phyloP scores from a whole-genome alignment of 1,140 invertebrate species.

The Drosophila virilis region DNA sequence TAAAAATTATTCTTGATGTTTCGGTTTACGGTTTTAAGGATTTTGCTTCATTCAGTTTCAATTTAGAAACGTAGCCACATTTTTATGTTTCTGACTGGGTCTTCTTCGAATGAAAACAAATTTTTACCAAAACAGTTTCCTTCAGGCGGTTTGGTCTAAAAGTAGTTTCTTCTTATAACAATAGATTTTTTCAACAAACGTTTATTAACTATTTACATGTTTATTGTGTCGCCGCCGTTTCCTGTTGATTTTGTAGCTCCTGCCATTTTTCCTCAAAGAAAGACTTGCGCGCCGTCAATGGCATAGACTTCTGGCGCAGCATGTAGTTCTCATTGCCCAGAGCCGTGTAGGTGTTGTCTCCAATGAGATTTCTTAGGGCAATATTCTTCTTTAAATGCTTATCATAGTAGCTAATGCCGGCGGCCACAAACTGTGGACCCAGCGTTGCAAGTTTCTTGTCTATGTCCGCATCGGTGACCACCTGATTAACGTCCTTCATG shows the following conservation, averaged over 20 bases:
- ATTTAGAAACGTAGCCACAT: too few relatives aligned
- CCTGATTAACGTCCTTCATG: slow-evolving; percentile 87
- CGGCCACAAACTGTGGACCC: slow-evolving; percentile 87
- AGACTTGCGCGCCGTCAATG: slow-evolving; percentile 87
- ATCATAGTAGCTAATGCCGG: slow-evolving; percentile 90
- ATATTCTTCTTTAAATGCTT: slow-evolving; percentile 90
- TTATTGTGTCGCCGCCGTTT: slow-evolving; percentile 21
- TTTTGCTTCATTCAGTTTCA: too few relatives aligned
- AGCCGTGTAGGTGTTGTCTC: slow-evolving; percentile 86
- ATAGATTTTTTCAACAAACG: slow-evolving; percentile 8
- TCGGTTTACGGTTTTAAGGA: too few relatives aligned
- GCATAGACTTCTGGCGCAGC: slow-evolving; percentile 87
- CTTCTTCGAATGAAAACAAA: too few relatives aligned
- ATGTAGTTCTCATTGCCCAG: slow-evolving; percentile 89
- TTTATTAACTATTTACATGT: slow-evolving; percentile 15
- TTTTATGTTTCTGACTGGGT: too few relatives aligned
- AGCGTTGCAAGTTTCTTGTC: slow-evolving; percentile 87
- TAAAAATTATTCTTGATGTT: too few relatives aligned
- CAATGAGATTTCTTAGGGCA: slow-evolving; percentile 88
- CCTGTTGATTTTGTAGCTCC: slow-evolving; percentile 50
- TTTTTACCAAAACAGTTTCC: neutral
- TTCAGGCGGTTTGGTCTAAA: too few relatives aligned
- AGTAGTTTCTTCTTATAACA: neutral
- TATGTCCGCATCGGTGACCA: slow-evolving; percentile 86
- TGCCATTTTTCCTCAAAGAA: slow-evolving; percentile 83